These are phyloP conservation scores for Brachionus plicatilis DNA, from an alignment of 1,140 invertebrate genomes.

Conservation along the genomic window DNA sequence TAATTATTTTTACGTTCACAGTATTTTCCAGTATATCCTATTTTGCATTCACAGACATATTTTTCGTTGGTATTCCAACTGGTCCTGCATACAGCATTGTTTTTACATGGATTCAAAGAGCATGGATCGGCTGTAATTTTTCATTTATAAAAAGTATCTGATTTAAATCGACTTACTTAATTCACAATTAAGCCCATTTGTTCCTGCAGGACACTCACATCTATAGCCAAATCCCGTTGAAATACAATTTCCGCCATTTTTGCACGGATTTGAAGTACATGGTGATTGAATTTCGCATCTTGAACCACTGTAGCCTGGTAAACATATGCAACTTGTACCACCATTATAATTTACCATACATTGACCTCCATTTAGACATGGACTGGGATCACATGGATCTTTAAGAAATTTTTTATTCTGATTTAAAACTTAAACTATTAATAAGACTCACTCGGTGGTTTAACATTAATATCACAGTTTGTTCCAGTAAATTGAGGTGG, in stretches of 20 bases:
- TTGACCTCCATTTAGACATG: constrained; percentile 14
- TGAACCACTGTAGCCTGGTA: constrained; percentile 20
- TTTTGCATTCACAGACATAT: constrained; percentile 45
- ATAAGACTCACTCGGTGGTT: not conserved
- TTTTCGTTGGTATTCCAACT: constrained; percentile 42
- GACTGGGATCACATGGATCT: constrained; percentile 6
- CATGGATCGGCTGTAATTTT: not conserved
- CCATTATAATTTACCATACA: not conserved
- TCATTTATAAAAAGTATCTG: not conserved
- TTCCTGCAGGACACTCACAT: constrained; percentile 23
- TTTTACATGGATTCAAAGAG: constrained; percentile 8
- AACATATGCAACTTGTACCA: constrained; percentile 5
- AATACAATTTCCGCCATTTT: constrained; percentile 43
- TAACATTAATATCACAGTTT: not conserved
- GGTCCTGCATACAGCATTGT: constrained; percentile 1
- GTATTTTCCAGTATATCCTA: constrained; percentile 46
- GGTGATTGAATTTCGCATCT: constrained; percentile 34
- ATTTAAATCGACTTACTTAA: not conserved
- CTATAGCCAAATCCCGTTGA: constrained; percentile 38
- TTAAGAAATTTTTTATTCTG: not conserved
- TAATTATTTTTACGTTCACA: not conserved
- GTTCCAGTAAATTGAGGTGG: constrained; percentile 13
- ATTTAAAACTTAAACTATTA: not conserved
- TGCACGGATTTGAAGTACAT: constrained; percentile 43
- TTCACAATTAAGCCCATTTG: constrained; percentile 16